Conservation (phyloP, 2,113 vertebrate genomes). For the Xiphorhynchus elegans region DNA sequence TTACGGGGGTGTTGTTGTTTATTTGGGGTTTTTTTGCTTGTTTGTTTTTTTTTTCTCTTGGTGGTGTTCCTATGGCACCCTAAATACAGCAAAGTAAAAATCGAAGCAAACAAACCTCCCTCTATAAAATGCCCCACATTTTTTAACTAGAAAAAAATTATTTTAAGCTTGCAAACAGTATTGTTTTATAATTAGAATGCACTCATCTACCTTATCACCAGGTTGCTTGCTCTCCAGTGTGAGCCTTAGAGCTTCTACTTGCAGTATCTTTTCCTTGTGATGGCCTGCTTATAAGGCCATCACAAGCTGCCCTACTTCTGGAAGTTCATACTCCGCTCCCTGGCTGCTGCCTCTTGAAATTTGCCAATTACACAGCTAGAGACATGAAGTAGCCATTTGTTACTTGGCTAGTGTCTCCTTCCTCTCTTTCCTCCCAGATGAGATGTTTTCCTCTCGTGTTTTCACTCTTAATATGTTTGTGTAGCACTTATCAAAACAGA, state of each 20-base stretch:
- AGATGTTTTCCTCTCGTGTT: conserved; percentile 13
- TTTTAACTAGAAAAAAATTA: neutral
- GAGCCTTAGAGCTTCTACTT: neutral
- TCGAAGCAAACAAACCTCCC: neutral
- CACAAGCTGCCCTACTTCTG: neutral
- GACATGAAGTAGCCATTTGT: conserved; percentile 8
- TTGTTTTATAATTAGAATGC: neutral
- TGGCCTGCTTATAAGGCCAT: neutral
- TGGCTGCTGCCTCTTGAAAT: neutral
- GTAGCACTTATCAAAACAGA: conserved; percentile 15
- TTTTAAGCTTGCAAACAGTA: neutral
- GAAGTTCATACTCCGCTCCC: neutral
- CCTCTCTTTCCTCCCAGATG: neutral
- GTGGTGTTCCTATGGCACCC: neutral
- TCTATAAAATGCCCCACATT: neutral
- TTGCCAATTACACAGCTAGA: neutral
- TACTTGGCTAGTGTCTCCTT: neutral
- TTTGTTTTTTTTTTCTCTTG: neutral
- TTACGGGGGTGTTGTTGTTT: neutral
- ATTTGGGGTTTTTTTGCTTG: neutral
- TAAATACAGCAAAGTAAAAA: neutral
- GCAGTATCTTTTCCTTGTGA: neutral
- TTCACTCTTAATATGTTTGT: conserved; percentile 22
- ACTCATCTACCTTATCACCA: neutral
- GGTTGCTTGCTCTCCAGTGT: neutral